Conservation (phyloP, 2,113 vertebrate species). For the Prietella phreatophila region DNA sequence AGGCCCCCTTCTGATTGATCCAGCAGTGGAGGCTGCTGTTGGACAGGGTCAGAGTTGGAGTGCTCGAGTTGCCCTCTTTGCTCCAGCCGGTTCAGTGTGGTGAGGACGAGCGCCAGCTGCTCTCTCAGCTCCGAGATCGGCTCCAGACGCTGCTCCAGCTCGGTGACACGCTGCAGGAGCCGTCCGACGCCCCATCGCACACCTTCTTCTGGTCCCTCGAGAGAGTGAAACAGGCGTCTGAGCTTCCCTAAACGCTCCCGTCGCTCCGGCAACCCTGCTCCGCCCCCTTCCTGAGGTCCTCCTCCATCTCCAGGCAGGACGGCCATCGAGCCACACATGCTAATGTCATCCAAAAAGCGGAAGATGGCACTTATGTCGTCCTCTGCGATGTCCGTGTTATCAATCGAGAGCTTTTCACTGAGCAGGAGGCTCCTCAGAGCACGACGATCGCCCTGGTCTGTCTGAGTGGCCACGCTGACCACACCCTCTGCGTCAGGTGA, state of each 20-base stretch:
- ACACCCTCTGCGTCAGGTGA: slow-evolving; percentile 65
- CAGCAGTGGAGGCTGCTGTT: slow-evolving; percentile 9
- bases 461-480: slow-evolving; percentile 87
- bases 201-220: slow-evolving; percentile 80
- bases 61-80: slow-evolving; percentile 67
- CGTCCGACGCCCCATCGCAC: slow-evolving; percentile 88
- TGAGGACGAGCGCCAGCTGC: slow-evolving; percentile 90
- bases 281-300: slow-evolving; percentile 58
- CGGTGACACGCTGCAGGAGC: slow-evolving; percentile 86
- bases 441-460: slow-evolving; percentile 80
- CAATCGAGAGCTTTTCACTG: slow-evolving; percentile 84
- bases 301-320: slow-evolving; percentile 82
- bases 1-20: slow-evolving; percentile 20
- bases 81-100: slow-evolving; percentile 86
- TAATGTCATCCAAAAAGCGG: slow-evolving; percentile 95
- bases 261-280: slow-evolving; percentile 65
- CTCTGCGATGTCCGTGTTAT: slow-evolving; percentile 87
- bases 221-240: slow-evolving; percentile 75
- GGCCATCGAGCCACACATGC: slow-evolving; percentile 89
- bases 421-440: slow-evolving; percentile 77
- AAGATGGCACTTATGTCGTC: slow-evolving; percentile 96
- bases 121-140: slow-evolving; percentile 88
- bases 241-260: slow-evolving; percentile 74
- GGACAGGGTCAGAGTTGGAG: slow-evolving; percentile 16
- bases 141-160: slow-evolving; percentile 92